A percentile compares a stretch with the other conserved stretches of the same genome.
phyloP scores from a whole-genome alignment of 1,140 invertebrate species.

The Laupala kohalensis region DNA sequence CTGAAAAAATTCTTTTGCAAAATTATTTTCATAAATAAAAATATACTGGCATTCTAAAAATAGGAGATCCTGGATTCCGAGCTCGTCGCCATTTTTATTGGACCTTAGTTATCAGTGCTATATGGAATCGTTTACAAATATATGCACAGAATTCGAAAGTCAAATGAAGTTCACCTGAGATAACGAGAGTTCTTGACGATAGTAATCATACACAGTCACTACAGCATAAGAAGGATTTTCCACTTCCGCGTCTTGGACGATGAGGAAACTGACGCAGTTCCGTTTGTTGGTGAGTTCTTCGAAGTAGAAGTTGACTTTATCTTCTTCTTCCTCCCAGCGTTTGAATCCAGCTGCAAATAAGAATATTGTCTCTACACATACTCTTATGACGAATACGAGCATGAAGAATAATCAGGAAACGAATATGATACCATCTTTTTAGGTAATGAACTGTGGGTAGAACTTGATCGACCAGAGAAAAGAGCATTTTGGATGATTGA shows the following conservation, averaged over 20 bases:
- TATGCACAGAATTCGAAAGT: background rate
- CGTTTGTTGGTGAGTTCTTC: constrained; percentile 25
- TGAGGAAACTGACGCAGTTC: constrained; percentile 31
- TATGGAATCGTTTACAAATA: background rate
- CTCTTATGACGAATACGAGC: too few species aligned
- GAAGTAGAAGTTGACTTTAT: constrained; percentile 32
- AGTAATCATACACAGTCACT: constrained; percentile 51
- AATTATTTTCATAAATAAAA: background rate
- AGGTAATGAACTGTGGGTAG: too few species aligned
- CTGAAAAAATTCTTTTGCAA: background rate
- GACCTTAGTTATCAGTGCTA: background rate
- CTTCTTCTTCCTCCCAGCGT: constrained; percentile 27
- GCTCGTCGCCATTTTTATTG: background rate
- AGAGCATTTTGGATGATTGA: too few species aligned
- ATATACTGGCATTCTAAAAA: background rate
- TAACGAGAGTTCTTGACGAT: constrained; percentile 34
- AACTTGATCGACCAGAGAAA: too few species aligned
- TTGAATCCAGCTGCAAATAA: constrained; percentile 20
- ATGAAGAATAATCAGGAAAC: too few species aligned
- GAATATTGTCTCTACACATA: too few species aligned
- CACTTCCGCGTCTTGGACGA: constrained; percentile 31
- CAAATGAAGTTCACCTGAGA: background rate
- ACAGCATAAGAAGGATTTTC: constrained; percentile 33
- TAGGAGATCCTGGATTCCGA: background rate
- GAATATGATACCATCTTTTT: too few species aligned